Base-by-base conservation (phyloP, 2,888 invertebrate species). In the Lasius platythorax region DNA sequence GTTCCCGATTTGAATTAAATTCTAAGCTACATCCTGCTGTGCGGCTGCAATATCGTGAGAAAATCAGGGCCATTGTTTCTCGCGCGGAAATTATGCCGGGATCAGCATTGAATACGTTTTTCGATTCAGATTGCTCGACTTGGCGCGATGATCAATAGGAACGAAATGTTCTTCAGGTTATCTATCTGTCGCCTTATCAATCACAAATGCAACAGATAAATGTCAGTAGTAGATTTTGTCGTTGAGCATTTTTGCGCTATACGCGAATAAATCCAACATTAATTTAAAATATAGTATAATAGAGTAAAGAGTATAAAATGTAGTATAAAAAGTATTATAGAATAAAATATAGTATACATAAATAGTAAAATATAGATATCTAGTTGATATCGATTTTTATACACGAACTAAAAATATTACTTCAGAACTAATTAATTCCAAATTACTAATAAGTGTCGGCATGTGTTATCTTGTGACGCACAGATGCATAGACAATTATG, bases 1-100 rank as follows among this genome's bases (percentile, higher is more conserved):
- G 79, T 81, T 81, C 79, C 46, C 73, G 37, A 81, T 81, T 73
- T 73, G 50, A 81, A 81, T 73, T 81, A 81, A 73, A 81, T 73
- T 81, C 79, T 73, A 72, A 81, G 73, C 37, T 73, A 58, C 79
- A 81, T 81, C 79, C 79, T 81, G 79, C 72, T 23, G 23, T 18
- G 61, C 12, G 12, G 61, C 53, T 12, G 70, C 50, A 53, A 61
- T 79, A 73, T 81, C 79, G 74, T 81, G 79, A 73, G 79, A 81
- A 46, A 73, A 81, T 81, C 79, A 63, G 33, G 12, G 23, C 61
- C 9, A 81, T 81, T 81, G 79, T 81, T 73, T 73, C 56, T 43
- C 12, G 46, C 28, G 73, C 58, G 73, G 61, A 81, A 81, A 81
- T 81, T 46, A 46, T 63, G 12, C 37, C 23, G 46, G 50, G 61